These are phyloP conservation scores for rat (Rattus norvegicus) DNA, from an alignment of 2,113 vertebrate genomes.

Conservation along the genomic window DNA sequence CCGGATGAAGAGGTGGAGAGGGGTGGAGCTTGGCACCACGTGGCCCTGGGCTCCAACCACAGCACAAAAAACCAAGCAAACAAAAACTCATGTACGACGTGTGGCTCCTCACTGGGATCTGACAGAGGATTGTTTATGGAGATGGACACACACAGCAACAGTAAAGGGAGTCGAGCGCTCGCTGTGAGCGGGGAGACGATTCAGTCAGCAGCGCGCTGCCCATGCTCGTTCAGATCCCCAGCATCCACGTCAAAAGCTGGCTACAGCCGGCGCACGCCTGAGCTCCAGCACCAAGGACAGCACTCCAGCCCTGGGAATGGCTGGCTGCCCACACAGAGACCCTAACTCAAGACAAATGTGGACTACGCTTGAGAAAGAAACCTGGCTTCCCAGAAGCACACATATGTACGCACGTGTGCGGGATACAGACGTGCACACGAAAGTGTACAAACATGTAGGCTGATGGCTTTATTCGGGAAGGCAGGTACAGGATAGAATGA, in stretches of 20 bases:
- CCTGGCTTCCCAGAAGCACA: background rate
- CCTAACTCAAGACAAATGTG: background rate
- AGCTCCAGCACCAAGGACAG: background rate
- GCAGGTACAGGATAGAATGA: too few relatives aligned
- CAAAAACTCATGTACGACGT: too few relatives aligned
- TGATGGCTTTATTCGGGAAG: too few relatives aligned
- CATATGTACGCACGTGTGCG: background rate
- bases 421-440: too few relatives aligned
- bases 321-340: too few relatives aligned
- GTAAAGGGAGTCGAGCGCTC: background rate
- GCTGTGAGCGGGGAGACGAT: background rate
- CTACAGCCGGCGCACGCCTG: too few relatives aligned
- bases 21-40: too few relatives aligned
- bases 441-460: background rate
- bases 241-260: background rate
- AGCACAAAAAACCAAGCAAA: background rate
- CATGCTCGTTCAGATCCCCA: background rate
- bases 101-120: background rate
- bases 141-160: accelerated
- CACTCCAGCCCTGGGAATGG: background rate
- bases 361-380: background rate
- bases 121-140: accelerated
- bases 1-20: background rate
- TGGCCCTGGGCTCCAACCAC: background rate
- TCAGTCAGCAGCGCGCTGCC: accelerated